Evolutionary conservation across 92 coral and sea anemone species (phyloP).

Genomic region (Pocillopora meandrina): DNA sequence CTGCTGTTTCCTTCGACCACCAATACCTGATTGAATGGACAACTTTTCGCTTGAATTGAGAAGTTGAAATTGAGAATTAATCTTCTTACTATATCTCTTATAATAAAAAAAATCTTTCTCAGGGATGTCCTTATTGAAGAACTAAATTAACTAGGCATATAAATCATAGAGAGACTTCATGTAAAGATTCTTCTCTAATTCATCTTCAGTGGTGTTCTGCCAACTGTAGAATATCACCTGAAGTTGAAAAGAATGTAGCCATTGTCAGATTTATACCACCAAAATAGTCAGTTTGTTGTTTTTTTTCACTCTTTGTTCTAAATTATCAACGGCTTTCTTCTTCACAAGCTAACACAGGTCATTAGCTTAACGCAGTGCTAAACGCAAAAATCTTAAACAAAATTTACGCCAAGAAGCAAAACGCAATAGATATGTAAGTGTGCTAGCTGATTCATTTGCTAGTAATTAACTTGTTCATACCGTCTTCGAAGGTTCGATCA

Average conservation of each 20-base stretch:
- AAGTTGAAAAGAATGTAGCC: background rate
- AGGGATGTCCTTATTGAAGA: background rate
- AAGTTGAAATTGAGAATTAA: background rate
- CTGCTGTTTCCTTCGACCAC: no score
- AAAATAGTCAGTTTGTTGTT: no score
- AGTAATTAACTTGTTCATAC: slow-evolving; percentile 43
- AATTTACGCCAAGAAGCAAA: no score
- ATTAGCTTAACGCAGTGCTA: no score
- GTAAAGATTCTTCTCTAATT: slow-evolving; percentile 37
- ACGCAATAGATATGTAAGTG: background rate
- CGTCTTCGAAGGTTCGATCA: slow-evolving; percentile 59
- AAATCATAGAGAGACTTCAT: slow-evolving; percentile 73
- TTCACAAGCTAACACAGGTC: no score
- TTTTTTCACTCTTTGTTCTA: no score
- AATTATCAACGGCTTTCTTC: no score
- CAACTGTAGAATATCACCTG: slow-evolving; percentile 75
- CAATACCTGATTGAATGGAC: no score
- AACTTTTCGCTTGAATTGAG: no score
- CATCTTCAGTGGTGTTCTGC: slow-evolving; percentile 56
- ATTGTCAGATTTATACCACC: background rate
- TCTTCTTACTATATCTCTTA: background rate
- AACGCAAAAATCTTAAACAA: no score
- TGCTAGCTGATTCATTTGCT: background rate
- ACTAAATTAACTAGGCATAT: slow-evolving; percentile 24
- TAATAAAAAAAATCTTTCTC: background rate